Percentiles rank a stretch among this genome's conserved stretches.
phyloP scores from a whole-genome alignment of 2,113 vertebrate species.

The Eublepharis macularius region DNA sequence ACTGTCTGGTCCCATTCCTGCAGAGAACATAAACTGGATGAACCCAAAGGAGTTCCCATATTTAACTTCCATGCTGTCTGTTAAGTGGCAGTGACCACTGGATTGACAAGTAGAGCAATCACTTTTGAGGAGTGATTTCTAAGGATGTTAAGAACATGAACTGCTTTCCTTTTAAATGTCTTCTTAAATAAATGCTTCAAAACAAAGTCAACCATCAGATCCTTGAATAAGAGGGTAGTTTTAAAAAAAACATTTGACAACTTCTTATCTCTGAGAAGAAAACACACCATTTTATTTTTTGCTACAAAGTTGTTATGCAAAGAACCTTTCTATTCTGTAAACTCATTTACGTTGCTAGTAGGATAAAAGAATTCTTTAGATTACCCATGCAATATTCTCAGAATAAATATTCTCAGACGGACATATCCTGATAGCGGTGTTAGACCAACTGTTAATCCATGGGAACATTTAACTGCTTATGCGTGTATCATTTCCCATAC shows the following conservation, averaged over 20 bases:
- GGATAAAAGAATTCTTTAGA: conserved; percentile 61
- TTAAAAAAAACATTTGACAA: conserved; percentile 64
- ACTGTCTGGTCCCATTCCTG: conserved; percentile 56
- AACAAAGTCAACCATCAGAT: conserved; percentile 70
- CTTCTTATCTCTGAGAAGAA: conserved; percentile 64
- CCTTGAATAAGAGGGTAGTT: conserved; percentile 63
- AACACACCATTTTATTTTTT: conserved; percentile 67
- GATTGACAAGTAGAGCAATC: conserved; percentile 65
- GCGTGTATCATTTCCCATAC: conserved; percentile 35
- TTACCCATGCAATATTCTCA: conserved; percentile 30
- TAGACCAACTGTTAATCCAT: not conserved
- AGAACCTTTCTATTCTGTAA: conserved; percentile 48
- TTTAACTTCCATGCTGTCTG: conserved; percentile 69
- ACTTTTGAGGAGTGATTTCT: conserved; percentile 73
- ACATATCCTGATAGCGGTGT: not conserved
- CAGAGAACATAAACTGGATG: conserved; percentile 57
- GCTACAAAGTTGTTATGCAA: conserved; percentile 49
- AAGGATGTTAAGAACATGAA: conserved; percentile 71
- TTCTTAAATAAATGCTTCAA: conserved; percentile 72
- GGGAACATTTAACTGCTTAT: conserved; percentile 7
- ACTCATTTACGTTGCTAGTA: conserved; percentile 37
- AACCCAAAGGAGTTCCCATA: conserved; percentile 67
- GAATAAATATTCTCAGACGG: conserved; percentile 35
- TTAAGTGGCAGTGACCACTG: conserved; percentile 49
- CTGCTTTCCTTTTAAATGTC: conserved; percentile 65